A percentile compares a stretch with the other conserved stretches of the same genome.
phyloP scores from a whole-genome alignment of 2,113 vertebrate species.

The Maccullochella peelii region DNA sequence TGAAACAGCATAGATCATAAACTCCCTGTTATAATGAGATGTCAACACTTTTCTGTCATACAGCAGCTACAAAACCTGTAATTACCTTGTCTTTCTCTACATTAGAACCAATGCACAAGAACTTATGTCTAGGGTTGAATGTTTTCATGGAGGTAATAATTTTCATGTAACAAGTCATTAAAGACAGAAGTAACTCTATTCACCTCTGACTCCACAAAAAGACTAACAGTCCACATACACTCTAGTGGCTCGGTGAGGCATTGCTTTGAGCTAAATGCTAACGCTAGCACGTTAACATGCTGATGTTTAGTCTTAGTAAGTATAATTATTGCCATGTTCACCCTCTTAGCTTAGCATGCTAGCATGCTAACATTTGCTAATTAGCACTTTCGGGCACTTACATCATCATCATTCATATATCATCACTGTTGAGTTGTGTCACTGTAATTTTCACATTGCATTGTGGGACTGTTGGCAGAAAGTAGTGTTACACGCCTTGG shows the following conservation, averaged over 20 bases:
- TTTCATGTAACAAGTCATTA: not conserved
- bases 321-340: not conserved
- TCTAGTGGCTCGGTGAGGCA: not conserved
- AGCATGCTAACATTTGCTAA: not conserved
- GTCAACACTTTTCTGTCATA: conserved; percentile 24
- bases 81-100: not conserved
- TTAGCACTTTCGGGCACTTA: too few relatives aligned
- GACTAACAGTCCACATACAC: not conserved
- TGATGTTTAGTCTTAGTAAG: too few relatives aligned
- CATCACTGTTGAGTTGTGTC: too few relatives aligned
- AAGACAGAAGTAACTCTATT: not conserved
- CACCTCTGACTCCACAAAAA: not conserved
- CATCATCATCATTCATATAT: too few relatives aligned
- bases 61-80: not conserved
- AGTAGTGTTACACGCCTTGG: too few relatives aligned
- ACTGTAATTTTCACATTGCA: too few relatives aligned
- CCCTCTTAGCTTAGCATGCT: not conserved
- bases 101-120: not conserved
- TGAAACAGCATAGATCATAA: not conserved
- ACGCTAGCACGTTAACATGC: too few relatives aligned
- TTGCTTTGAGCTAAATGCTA: not conserved
- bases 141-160: not conserved
- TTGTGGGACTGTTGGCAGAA: too few relatives aligned
- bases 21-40: conserved; percentile 12
- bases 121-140: not conserved